Evolutionary conservation across 2,113 vertebrate species (phyloP), one percentile per base, ranked within the genome.

Genomic region (Poicephalus gulielmi): DNA sequence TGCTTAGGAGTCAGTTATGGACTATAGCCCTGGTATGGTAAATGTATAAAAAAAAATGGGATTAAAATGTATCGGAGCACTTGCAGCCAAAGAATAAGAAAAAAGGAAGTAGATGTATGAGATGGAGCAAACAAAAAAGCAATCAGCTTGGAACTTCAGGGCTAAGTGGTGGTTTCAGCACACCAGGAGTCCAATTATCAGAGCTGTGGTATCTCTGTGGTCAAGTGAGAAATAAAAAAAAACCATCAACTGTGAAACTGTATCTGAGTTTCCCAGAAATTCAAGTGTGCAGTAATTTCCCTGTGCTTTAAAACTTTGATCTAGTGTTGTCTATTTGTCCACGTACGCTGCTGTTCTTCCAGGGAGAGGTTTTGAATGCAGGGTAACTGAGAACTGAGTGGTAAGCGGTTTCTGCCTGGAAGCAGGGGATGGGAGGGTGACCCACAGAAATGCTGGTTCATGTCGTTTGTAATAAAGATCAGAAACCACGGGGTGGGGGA

Each of bases 191-290:
- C 71, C 82, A 88, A 13, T 90, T 94, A 85, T 22, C 9, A 10
- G 41, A 62, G 57, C 3, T 1, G 4, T 79, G 47, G 27, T 75
- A n/a, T 64, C 47, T 80, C 80, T 95, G 80, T 87, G 88, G 87
- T 90, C 53, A 66, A 78, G 57, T 76, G 43, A 92, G 62, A 94
- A 78, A 66, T 41, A 53, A 7, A 43, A 69, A 50, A 59, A 53
- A 79, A 11, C 49, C 1, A 3, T 80, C 67, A 71, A 18, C 69
- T 89, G 7, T 88, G 76, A 79, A 92, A 69, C 24, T 78, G 10
- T 64, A 41, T 87, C 63, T 70, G 27, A 92, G 37, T 43, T 92
- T 96, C 73, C 63, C 83, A 95, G 90, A 94, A 96, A 64, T 64
- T 78, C 39, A 67, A 41, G 27, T 25, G 20, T 71, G 43, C 23